Conservation (phyloP, 1,140 invertebrate genomes). For the Drosophila parabipectinata region DNA sequence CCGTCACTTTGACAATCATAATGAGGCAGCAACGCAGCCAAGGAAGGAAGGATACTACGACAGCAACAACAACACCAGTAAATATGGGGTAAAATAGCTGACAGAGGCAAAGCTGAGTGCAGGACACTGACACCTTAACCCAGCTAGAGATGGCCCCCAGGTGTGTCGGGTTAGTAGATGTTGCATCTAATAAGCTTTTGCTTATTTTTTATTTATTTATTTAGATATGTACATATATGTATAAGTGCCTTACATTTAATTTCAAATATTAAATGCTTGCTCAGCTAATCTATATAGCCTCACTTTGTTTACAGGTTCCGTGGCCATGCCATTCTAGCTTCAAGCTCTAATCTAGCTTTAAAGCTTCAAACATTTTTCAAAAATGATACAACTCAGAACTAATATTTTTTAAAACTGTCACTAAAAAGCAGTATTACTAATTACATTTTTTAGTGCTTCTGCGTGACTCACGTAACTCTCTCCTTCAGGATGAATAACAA, state of each 20-base stretch:
- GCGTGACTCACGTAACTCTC: constrained; percentile 45
- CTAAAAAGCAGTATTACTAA: background rate
- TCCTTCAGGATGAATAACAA: constrained; percentile 16
- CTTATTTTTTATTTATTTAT: background rate
- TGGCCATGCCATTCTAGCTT: no score
- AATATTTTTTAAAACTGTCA: no score
- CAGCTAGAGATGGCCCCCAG: constrained; percentile 48
- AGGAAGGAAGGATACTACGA: constrained; percentile 17
- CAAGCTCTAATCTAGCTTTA: no score
- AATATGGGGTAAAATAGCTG: constrained; percentile 59
- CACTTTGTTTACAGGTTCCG: no score
- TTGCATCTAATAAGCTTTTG: background rate
- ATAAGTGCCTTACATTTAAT: no score
- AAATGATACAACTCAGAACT: no score
- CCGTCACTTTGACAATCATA: constrained; percentile 81
- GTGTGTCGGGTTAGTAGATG: background rate
- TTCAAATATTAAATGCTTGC: no score
- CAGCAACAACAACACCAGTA: constrained; percentile 27
- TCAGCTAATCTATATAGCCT: no score
- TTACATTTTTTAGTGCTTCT: background rate
- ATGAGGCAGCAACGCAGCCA: constrained; percentile 67
- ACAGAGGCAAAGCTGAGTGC: constrained; percentile 72
- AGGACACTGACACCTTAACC: constrained; percentile 55
- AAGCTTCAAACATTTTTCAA: no score
- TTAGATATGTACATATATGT: background rate